A percentile compares a stretch with the other conserved stretches of the same genome.
phyloP scores from a whole-genome alignment of 92 coral and sea anemone species.

The Galaxea fascicularis region DNA sequence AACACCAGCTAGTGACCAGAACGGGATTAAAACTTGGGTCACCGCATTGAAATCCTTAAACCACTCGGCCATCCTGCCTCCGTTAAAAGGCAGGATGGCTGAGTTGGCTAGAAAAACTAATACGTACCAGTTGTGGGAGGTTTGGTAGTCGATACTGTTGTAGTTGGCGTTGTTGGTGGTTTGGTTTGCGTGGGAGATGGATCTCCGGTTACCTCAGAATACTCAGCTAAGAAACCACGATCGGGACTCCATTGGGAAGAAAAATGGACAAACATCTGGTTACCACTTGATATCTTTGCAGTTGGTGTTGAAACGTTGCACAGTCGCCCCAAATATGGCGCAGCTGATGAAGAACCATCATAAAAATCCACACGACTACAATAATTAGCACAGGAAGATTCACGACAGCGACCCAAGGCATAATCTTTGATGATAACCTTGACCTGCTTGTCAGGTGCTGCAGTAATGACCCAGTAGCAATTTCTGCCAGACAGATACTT shows the following conservation, averaged over 20 bases:
- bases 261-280: slow-evolving; percentile 31
- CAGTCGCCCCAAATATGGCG: slow-evolving; percentile 24
- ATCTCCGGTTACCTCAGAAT: not conserved
- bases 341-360: slow-evolving; percentile 4
- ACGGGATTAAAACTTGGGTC: too few relatives aligned
- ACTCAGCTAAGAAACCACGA: slow-evolving; percentile 22
- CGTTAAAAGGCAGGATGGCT: too few relatives aligned
- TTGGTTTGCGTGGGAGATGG: not conserved
- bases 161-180: not conserved
- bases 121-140: not conserved
- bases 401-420: slow-evolving; percentile 5
- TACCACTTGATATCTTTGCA: slow-evolving; percentile 24
- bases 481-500: not conserved
- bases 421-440: slow-evolving; percentile 4
- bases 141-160: not conserved
- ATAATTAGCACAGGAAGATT: not conserved
- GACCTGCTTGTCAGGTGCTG: slow-evolving; percentile 13
- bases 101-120: too few relatives aligned
- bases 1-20: too few relatives aligned
- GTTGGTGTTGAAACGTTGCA: not conserved
- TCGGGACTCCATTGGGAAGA: not conserved
- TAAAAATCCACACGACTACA: slow-evolving; percentile 33
- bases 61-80: too few relatives aligned
- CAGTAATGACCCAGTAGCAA: slow-evolving; percentile 34
- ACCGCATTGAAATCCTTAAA: too few relatives aligned